Percentiles rank a stretch among this genome's conserved stretches.
Conservation (phyloP, 2,113 vertebrate species). For the Chitala chitala region DNA sequence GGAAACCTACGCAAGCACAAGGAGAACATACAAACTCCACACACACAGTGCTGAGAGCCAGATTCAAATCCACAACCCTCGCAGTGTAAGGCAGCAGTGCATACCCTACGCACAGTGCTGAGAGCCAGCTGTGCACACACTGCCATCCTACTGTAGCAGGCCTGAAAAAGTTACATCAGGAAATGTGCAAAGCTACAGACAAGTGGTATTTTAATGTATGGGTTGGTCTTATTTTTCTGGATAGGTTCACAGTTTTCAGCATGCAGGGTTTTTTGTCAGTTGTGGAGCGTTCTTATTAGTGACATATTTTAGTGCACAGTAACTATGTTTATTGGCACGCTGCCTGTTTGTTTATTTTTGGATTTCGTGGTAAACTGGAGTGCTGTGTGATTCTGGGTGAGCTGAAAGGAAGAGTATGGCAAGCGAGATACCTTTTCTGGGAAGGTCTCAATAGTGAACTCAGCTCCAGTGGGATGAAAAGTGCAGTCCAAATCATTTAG, state of each 20-base stretch:
- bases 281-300: not conserved
- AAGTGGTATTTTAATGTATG: not conserved
- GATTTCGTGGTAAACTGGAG: not conserved
- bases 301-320: not conserved
- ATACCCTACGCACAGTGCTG: too few species aligned
- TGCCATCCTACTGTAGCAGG: not conserved
- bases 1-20: too few species aligned
- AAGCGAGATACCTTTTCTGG: too few species aligned
- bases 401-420: not conserved
- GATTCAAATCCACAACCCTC: too few species aligned
- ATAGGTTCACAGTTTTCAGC: not conserved
- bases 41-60: too few species aligned
- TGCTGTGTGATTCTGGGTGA: not conserved
- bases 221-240: constrained; percentile 8
- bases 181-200: not conserved
- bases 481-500: too few species aligned
- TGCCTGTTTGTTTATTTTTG: not conserved
- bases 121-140: too few species aligned
- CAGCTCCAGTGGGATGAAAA: too few species aligned
- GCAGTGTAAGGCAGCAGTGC: too few species aligned
- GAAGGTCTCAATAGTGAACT: too few species aligned
- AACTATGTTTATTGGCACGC: not conserved
- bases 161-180: not conserved
- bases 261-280: not conserved
- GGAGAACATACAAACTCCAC: too few species aligned